Evolutionary conservation across 1,140 invertebrate species (phyloP).

Genomic region (Brachionus rubens): DNA sequence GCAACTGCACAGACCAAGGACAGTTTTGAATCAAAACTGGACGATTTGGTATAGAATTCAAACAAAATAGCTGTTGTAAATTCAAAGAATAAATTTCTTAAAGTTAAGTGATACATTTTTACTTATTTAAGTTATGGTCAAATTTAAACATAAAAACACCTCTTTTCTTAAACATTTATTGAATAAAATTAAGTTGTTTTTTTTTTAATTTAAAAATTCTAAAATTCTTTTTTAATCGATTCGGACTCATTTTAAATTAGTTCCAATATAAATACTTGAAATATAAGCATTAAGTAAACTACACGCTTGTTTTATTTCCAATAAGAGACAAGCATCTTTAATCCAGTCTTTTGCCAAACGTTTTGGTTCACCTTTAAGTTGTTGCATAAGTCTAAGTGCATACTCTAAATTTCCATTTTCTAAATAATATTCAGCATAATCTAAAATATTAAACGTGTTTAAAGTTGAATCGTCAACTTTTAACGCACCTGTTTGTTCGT

Average conservation of each 20-base stretch:
- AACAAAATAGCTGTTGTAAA: no score
- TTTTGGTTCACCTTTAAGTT: constrained; percentile 77
- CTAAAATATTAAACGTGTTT: constrained; percentile 80
- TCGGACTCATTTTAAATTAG: constrained; percentile 30
- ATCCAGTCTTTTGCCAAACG: constrained; percentile 81
- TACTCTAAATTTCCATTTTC: constrained; percentile 78
- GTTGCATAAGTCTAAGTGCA: constrained; percentile 82
- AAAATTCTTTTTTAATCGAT: not conserved
- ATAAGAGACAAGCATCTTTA: constrained; percentile 72
- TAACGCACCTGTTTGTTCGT: constrained; percentile 52
- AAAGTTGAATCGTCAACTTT: constrained; percentile 63
- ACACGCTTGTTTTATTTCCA: constrained; percentile 81
- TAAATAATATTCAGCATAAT: constrained; percentile 74
- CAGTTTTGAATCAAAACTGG: no score
- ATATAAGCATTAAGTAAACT: constrained; percentile 28
- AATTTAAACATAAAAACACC: no score
- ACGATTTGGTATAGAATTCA: no score
- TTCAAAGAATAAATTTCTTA: no score
- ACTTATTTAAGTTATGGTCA: no score
- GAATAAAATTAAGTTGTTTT: not conserved
- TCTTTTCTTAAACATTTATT: not conserved
- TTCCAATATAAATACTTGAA: constrained; percentile 35
- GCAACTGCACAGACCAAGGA: no score
- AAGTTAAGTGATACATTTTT: no score
- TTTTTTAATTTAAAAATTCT: not conserved